Evolutionary conservation across 1,140 invertebrate genomes (phyloP).

Genomic region (Idris sp.): DNA sequence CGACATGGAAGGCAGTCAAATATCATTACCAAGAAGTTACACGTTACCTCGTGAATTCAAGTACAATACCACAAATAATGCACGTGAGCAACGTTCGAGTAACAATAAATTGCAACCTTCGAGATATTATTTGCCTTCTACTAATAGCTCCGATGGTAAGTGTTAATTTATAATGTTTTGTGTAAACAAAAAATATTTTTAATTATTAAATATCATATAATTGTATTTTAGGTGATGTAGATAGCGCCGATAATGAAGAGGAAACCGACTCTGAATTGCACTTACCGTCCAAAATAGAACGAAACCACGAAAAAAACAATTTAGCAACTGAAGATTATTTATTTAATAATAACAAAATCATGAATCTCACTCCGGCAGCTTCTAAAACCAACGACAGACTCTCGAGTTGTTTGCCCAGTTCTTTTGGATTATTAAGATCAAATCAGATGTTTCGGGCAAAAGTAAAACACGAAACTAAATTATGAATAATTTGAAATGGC

Average conservation of each 20-base stretch:
- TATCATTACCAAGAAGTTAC: slow-evolving; percentile 89
- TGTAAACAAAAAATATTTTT: not conserved
- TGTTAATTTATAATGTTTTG: too few relatives aligned
- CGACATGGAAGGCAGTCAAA: slow-evolving; percentile 78
- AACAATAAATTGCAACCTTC: slow-evolving; percentile 78
- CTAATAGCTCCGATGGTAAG: slow-evolving; percentile 90
- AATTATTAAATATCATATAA: not conserved
- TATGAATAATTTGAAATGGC: slow-evolving; percentile 66
- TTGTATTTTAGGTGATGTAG: slow-evolving; percentile 82
- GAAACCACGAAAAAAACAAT: slow-evolving; percentile 39
- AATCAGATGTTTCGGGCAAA: slow-evolving; percentile 72
- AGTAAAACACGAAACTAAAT: slow-evolving; percentile 76
- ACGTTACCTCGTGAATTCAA: slow-evolving; percentile 91
- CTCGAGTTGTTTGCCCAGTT: slow-evolving; percentile 68
- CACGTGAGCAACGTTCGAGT: slow-evolving; percentile 78
- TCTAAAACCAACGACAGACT: slow-evolving; percentile 38
- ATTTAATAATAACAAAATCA: slow-evolving; percentile 59
- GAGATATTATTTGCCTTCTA: slow-evolving; percentile 85
- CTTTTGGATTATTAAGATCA: slow-evolving; percentile 67
- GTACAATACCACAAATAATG: slow-evolving; percentile 80
- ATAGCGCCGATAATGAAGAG: slow-evolving; percentile 83
- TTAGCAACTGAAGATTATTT: slow-evolving; percentile 52
- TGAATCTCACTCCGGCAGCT: slow-evolving; percentile 57
- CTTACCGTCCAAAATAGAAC: slow-evolving; percentile 34
- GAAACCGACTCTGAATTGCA: slow-evolving; percentile 74